Conservation (phyloP, 2,888 invertebrate species). For the Muschampia plurimacula region DNA sequence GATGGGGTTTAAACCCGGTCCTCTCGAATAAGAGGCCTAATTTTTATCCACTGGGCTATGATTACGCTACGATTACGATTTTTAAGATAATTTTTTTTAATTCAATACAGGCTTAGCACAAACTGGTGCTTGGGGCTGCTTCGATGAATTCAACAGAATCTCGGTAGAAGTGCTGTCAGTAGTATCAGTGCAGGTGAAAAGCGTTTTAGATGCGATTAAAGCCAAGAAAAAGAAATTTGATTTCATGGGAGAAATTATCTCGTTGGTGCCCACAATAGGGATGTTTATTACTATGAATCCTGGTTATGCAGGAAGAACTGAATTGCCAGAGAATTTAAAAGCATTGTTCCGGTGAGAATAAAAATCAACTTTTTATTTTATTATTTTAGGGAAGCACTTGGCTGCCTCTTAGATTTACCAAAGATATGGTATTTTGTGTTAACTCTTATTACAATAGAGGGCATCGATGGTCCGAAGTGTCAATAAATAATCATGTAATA, state of each 20-base stretch:
- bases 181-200: slow-evolving; percentile 97
- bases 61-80: no score
- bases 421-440: no score
- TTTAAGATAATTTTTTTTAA: not conserved
- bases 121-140: slow-evolving; percentile 98
- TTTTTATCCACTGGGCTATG: no score
- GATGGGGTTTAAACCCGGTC: no score
- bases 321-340: slow-evolving; percentile 93
- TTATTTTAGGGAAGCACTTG: no score
- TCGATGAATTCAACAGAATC: slow-evolving; percentile 98
- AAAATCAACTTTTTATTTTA: not conserved
- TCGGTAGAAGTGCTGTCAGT: slow-evolving; percentile 98
- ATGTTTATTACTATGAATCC: slow-evolving; percentile 99
- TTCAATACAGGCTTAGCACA: slow-evolving; percentile 89
- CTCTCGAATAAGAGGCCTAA: no score
- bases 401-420: no score
- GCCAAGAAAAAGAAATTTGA: slow-evolving; percentile 91
- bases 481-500: no score
- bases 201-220: slow-evolving; percentile 94
- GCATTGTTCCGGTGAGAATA: slow-evolving; percentile 85
- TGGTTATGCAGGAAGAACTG: slow-evolving; percentile 96
- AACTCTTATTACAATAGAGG: no score
- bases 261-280: slow-evolving; percentile 91
- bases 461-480: no score
- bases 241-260: slow-evolving; percentile 94